A percentile compares a stretch with the other conserved stretches of the same genome.
Evolutionary conservation across 2,888 invertebrate genomes (phyloP).

Genomic region (Aleiodes leptofemur): DNA sequence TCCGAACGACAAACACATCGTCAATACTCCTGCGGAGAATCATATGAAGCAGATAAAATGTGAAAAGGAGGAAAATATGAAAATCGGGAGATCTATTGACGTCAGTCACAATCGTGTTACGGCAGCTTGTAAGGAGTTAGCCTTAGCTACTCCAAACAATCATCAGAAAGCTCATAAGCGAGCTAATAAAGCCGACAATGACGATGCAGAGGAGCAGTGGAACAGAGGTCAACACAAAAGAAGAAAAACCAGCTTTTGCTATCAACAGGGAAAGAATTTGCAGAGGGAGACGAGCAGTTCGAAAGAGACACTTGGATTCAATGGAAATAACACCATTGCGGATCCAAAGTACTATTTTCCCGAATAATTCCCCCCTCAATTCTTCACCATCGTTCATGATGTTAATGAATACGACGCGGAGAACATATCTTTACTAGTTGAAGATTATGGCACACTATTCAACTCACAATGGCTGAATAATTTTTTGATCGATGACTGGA

Average conservation of each 20-base stretch:
- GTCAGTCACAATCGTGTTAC: background rate
- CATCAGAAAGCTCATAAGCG: background rate
- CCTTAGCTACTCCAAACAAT: background rate
- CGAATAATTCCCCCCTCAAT: background rate
- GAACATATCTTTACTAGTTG: background rate
- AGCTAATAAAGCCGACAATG: background rate
- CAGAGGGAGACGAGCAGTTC: background rate
- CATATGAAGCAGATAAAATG: background rate
- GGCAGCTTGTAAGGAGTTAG: background rate
- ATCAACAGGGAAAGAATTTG: conserved; percentile 4
- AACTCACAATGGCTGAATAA: background rate
- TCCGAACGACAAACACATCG: background rate
- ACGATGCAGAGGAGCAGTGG: background rate
- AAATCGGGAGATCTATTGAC: conserved; percentile 1
- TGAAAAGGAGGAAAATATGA: background rate
- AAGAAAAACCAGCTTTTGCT: background rate
- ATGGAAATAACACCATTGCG: background rate
- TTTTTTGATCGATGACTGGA: background rate
- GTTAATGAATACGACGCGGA: background rate
- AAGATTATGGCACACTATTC: background rate
- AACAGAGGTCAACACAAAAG: background rate
- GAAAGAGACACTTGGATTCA: background rate
- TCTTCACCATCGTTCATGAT: background rate
- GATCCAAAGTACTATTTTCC: background rate
- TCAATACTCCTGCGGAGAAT: background rate